Evolutionary conservation across 2,888 invertebrate genomes (phyloP), one percentile per base, ranked within the genome.

Genomic region (Eurois occulta): DNA sequence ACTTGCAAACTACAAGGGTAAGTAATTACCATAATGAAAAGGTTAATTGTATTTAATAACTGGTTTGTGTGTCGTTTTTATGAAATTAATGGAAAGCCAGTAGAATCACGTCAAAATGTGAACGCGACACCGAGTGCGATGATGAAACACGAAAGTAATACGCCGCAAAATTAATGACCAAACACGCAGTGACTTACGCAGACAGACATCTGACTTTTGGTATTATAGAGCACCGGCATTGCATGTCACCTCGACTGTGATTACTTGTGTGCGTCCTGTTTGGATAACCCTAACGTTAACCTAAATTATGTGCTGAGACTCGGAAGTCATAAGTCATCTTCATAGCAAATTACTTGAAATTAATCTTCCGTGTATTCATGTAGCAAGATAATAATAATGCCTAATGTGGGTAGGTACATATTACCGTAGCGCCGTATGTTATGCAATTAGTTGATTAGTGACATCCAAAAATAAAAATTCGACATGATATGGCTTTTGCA

Each of bases 1-100:
- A 79, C 75, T 86, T 81, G 78, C 80, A 73, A 80, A 83, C 77
- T 81, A 87, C 77, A 83, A 68, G 35, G 75, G 70, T 83, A 79
- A 82, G 79, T 88, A 87, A 90, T 86, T 81, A 81, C 52, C 38
- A 62, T 72, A 80, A 78, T 84, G 84, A 87, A 90, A 91, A 92
- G 90, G 90, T 91, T 90, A 90, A 90, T 89, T 84, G 86, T 80
- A 70, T 83, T 78, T 86, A 87, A 89, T 86, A 89, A 90, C 87
- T 69, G 86, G 88, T 90, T 87, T 81, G 70, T 60, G 77, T 83
- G 82, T 75, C 74, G 58, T 83, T 86, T 87, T 85, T 83, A 86
- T 86, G 80, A 88, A 86, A 88, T 88, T 87, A 82, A 81, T 87
- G 83, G 87, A 87, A 85, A 86, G 78, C 67, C 81, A 73, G 87